Base-by-base conservation (phyloP, 2,797 vertebrate species). In the Glyptemys insculpta region DNA sequence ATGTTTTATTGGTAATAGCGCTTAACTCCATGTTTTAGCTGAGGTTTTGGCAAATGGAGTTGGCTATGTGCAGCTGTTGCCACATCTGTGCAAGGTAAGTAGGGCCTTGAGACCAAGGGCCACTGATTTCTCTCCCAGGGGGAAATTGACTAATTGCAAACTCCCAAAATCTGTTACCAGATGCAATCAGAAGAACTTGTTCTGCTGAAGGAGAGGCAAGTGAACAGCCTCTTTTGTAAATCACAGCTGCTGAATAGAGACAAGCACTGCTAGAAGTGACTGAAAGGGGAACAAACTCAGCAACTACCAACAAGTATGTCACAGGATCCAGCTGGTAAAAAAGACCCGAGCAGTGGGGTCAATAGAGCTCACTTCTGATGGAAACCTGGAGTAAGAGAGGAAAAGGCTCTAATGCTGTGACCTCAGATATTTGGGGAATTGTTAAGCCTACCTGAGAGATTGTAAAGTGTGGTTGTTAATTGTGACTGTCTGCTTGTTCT, bases 381-480 rank as follows among this genome's bases (percentile, higher is more conserved):
- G 86, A 95, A 96, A 93, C 31, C 31, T 56, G 86, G 34, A 94
- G 87, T 62, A 6, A 76, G 25, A 94, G 96, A 92, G 94, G 95
- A 94, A 94, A 89, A 96, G 87, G 47, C 74, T 95, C 19, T 78
- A 81, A 84, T 50, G 65, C 53, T 80, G 3, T 94, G 41, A 91
- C 93, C 91, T 92, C 83, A 84, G 50, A 53, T 95, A 78, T 94
- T 92, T 93, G 68, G 57, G 85, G 81, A 86, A 83, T 49, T 82
- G 52, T 94, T 93, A 94, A 93, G 93, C 81, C 94, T 91, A 91
- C 91, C 96, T 96, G 95, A 96, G 90, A 91, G 80, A 94, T 53
- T 72, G 90, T 94, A 96, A 94, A 91, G 91, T 88, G 92, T 93
- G 95, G 92, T 94, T 91, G 80, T 92, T 97, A 96, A 97, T 96